Evolutionary conservation across 2,113 vertebrate genomes (phyloP).

Genomic region (Indri indri): DNA sequence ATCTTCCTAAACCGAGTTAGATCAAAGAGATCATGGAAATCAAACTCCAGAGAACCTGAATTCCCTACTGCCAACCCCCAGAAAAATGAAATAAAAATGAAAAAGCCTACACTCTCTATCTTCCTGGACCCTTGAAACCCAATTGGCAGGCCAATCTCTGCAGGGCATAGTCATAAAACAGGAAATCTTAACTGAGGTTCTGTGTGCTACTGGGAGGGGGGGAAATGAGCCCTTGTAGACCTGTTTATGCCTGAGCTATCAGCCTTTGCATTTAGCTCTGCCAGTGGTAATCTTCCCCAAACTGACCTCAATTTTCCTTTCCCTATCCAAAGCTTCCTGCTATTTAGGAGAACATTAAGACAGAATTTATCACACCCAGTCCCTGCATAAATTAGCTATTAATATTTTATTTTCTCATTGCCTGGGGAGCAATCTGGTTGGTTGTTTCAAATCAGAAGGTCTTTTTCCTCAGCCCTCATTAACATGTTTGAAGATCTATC

Average conservation of each 20-base stretch:
- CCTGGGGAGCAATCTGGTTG: neutral
- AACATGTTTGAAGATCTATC: neutral
- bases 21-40: neutral
- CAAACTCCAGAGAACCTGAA: neutral
- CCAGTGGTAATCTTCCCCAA: slow-evolving; percentile 56
- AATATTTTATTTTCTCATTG: neutral
- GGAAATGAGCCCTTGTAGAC: slow-evolving; percentile 51
- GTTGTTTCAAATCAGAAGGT: neutral
- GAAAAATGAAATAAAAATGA: neutral
- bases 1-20: neutral
- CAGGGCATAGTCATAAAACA: neutral
- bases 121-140: neutral
- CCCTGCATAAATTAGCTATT: neutral
- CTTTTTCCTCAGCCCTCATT: neutral
- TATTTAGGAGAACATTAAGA: neutral
- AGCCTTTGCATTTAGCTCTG: slow-evolving; percentile 31
- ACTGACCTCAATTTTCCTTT: slow-evolving; percentile 69
- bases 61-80: neutral
- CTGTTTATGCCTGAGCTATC: neutral
- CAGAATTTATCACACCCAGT: slow-evolving; percentile 28
- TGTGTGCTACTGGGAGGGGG: neutral
- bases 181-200: neutral
- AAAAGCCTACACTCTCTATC: neutral
- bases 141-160: neutral
- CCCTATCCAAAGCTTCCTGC: slow-evolving; percentile 44